phyloP scores from a whole-genome alignment of 2,113 vertebrate species.

The Leucoraja erinaceus region DNA sequence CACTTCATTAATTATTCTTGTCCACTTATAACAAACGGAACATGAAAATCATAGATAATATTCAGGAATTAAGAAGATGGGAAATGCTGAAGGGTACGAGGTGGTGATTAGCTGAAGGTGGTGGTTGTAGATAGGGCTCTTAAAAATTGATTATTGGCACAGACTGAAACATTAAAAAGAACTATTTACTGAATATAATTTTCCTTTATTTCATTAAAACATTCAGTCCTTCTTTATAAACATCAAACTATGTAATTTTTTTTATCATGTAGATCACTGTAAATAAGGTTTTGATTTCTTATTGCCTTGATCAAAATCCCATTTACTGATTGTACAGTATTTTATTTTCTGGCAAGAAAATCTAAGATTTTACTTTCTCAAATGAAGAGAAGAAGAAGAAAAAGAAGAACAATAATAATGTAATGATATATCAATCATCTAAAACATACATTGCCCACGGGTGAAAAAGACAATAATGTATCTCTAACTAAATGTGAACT shows the following conservation, averaged over 20 bases:
- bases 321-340: neutral
- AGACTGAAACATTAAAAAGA: neutral
- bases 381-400: neutral
- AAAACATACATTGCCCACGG: neutral
- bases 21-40: neutral
- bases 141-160: neutral
- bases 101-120: neutral
- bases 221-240: neutral
- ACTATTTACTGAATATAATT: neutral
- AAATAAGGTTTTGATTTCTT: neutral
- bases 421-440: neutral
- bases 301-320: neutral
- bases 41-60: neutral
- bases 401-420: neutral
- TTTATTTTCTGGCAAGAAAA: neutral
- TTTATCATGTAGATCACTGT: neutral
- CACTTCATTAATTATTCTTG: neutral
- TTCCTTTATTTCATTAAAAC: neutral
- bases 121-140: neutral
- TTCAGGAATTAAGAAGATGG: neutral
- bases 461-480: neutral
- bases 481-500: neutral
- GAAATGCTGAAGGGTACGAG: neutral
- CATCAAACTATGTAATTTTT: neutral
- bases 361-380: neutral